Evolutionary conservation across 2,797 vertebrate species (phyloP), one percentile per base, ranked within the genome.

Genomic region (Phyllotis vaccarum): DNA sequence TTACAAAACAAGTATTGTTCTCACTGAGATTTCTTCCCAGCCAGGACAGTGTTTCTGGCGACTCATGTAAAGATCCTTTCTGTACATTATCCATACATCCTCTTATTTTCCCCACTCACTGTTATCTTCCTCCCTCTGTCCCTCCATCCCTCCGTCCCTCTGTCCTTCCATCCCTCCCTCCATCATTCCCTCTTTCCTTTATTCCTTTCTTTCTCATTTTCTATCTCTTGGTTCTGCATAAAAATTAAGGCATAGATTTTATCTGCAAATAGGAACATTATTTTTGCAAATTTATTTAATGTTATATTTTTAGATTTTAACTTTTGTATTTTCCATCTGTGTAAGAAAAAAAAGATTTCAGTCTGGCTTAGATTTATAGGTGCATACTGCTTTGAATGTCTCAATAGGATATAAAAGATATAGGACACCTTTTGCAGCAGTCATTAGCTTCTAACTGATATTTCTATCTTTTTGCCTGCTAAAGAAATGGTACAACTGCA

Each of bases 401-500:
- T 92, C 54, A 60, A n/a, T 80, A 54, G 22, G 46, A 95, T 92
- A 86, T 13, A 90, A 5, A 76, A 87, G 40, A 46, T 86, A 62
- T 31, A 81, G 62, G 66, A 86, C 0, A 62, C 0, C 16, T 74
- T 74, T 76, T 76, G 0, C 2, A 85, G 34, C 5, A 22, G 40
- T 82, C n/a, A 11, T 12, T 80, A 37, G 24, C 54, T 34, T 86
- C 92, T 89, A 49, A 52, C 37, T 60, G 34, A 43, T 40, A 93
- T 40, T 89, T 90, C 22, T 86, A 31, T 34, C 7, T 80, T 6
- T 49, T 24, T 52, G 22, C 14, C 19, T 27, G 78, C 37, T 1
- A 76, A 37, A 54, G 16, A 81, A 29, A 80, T 52, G 27, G 7
- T 29, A 62, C 34, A 29, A 52, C 0, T 10, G 1, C 6, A 9